Base-by-base conservation (phyloP, 2,797 vertebrate genomes). In the Ammospiza maritima region DNA sequence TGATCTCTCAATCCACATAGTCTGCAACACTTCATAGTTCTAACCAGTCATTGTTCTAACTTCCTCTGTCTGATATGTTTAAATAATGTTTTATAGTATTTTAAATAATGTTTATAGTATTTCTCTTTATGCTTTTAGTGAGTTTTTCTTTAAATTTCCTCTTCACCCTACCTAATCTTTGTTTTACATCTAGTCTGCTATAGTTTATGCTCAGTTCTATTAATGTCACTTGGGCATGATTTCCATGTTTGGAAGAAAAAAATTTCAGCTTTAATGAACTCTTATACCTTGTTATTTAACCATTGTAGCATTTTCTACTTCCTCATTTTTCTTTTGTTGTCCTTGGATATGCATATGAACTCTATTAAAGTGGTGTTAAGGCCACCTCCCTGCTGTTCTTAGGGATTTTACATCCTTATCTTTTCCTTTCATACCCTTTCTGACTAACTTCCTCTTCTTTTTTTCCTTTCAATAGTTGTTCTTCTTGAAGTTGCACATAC, bases 151-250 rank as follows among this genome's bases (percentile, higher is more conserved):
- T 82, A 85, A 29, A 82, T 90, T 88, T 96, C n/a, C 71, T 76
- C 53, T 95, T 94, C 1, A 3, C 44, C 50, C 60, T 77, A 23
- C 64, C 47, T 87, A 80, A 87, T 94, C 89, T 93, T 81, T 71
- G 30, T 76, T 90, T 95, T 87, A 80, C 71, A 91, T 94, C 83
- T 94, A 88, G 71, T 71, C 50, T 74, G 50, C 48, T 69, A n/a
- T 60, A 90, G 83, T 88, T 94, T 85, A 88, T 87, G 91, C 53
- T 79, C 45, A 64, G 48, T 85, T 94, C 89, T 95, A 45, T 82
- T 95, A 94, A 76, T 82, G 80, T 95, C 85, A 95, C 67, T 94
- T 88, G 61, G 30, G 38, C 71, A 85, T 71, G 88, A 94, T 93
- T 93, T 91, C 91, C 53, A 32, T 94, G 80, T 94, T 95, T 88